These are phyloP conservation scores for Pantala flavescens DNA, from an alignment of 1,140 invertebrate species.

Conservation along the genomic window DNA sequence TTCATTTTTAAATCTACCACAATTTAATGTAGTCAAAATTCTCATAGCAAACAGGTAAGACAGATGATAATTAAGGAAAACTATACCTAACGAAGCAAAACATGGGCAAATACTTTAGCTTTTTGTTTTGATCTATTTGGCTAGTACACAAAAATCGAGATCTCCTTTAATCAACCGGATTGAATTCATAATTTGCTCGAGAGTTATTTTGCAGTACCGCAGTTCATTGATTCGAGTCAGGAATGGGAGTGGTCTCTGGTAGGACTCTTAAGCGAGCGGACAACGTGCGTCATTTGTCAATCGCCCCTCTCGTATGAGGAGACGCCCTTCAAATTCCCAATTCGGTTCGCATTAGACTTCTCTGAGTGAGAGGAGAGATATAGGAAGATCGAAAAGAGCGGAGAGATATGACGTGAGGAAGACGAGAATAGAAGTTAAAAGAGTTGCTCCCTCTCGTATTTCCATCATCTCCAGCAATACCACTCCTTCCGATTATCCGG, in stretches of 20 bases:
- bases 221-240: neutral
- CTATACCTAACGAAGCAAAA: too few relatives aligned
- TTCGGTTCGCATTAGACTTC: neutral
- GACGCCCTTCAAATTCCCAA: neutral
- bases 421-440: neutral
- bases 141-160: neutral
- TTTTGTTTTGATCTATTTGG: too few relatives aligned
- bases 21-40: too few relatives aligned
- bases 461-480: too few relatives aligned
- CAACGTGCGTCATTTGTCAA: slow-evolving; percentile 8
- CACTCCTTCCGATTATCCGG: too few relatives aligned
- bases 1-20: too few relatives aligned
- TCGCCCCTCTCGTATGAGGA: neutral
- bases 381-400: neutral
- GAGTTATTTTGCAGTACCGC: neutral
- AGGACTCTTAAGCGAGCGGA: neutral
- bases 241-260: neutral
- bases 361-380: neutral
- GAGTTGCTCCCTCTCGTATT: too few relatives aligned
- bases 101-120: too few relatives aligned
- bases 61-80: too few relatives aligned
- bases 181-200: neutral
- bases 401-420: neutral
- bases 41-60: too few relatives aligned
- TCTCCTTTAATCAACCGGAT: neutral